Evolutionary conservation across 2,797 vertebrate species (phyloP), one percentile per base, ranked within the genome.

Genomic region (Hydrophis major): DNA sequence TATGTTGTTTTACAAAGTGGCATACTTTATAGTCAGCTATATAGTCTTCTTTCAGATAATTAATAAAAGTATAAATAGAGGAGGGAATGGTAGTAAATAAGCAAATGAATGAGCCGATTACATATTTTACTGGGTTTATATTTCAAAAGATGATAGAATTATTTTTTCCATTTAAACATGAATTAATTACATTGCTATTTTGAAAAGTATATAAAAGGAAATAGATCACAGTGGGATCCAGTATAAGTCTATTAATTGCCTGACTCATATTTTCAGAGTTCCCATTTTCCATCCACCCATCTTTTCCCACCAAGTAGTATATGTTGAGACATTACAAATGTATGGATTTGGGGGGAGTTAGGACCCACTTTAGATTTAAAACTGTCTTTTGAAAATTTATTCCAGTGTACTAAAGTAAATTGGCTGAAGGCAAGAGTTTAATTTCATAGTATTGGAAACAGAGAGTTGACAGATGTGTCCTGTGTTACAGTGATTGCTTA

Each of bases 131-230:
- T 0, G 28, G 53, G 88, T 86, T 95, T 94, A 90, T 63, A 16
- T 95, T 96, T 95, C 93, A 92, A 96, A 94, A 95, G 95, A 92
- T 93, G 94, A 2, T 89, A 89, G 92, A 95, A 95, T 96, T 90
- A 92, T 90, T 96, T 95, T 95, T n/a, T 14, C 88, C 93, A 89
- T 94, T 95, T 94, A 94, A 89, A 94, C 63, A 56, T 93, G 93
- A 74, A 94, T 93, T 90, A 78, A 55, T 94, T 89, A 93, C 87
- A 93, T 87, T 96, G 87, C 87, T 93, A 90, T 95, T 96, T 56
- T 95, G 93, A 94, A 93, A 95, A 95, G 92, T 92, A 95, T 95
- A 94, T 13, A 18, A 93, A 90, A 95, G 92, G 78, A 94, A 95
- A 87, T 94, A 78, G 69, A 78, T 96, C 50, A 92, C 87, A 96